Conservation (phyloP, 1,140 invertebrate species). For the Ptiloglossa arizonensis region DNA sequence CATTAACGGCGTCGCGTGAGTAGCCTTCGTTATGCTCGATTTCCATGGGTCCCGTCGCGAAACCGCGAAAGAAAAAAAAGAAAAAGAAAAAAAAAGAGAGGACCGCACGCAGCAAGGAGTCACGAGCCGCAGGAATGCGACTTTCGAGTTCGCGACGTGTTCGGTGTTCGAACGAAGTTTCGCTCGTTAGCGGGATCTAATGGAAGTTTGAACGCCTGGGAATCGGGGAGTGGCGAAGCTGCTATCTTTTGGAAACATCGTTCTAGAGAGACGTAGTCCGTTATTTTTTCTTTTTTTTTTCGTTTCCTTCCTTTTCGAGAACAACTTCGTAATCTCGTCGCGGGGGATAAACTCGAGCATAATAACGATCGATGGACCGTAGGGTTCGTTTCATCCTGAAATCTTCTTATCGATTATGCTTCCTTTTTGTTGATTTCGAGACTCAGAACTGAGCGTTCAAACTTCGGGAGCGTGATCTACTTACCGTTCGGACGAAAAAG, state of each 20-base stretch:
- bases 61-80: background rate
- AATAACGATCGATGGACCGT: background rate
- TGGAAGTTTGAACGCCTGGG: conserved; percentile 17
- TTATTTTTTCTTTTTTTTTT: background rate
- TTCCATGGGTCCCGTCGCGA: conserved; percentile 1
- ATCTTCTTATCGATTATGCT: too few relatives aligned
- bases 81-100: background rate
- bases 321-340: background rate
- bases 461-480: too few relatives aligned
- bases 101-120: background rate
- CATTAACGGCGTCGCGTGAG: conserved; percentile 54
- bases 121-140: background rate
- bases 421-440: too few relatives aligned
- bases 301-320: too few relatives aligned
- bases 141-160: conserved; percentile 12
- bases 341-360: background rate
- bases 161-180: background rate
- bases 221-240: background rate
- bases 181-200: conserved; percentile 9
- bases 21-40: conserved; percentile 45
- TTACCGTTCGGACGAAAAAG: too few relatives aligned
- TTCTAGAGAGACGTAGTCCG: background rate
- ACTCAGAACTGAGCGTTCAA: too few relatives aligned
- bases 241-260: background rate
- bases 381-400: background rate